Evolutionary conservation across 2,888 invertebrate species (phyloP).

Genomic region (Griposia aprilina): DNA sequence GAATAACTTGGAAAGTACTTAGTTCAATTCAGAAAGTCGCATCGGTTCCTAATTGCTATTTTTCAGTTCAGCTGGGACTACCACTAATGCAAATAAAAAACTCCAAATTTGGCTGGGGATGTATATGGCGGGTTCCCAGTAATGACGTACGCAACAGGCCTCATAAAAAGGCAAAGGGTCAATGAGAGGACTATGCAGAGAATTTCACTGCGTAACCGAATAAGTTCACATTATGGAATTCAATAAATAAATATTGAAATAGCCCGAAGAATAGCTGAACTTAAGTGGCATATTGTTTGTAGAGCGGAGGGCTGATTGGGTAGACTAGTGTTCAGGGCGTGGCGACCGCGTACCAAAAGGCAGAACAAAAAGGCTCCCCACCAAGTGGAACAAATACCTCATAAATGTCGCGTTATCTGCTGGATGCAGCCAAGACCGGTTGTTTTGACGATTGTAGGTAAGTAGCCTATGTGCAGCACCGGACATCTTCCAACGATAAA

Average conservation of each 20-base stretch:
- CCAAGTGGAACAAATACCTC: too few species aligned
- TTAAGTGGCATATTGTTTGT: not conserved
- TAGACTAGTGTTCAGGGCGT: not conserved
- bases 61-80: not conserved
- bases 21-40: too few species aligned
- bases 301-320: too few species aligned
- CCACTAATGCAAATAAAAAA: not conserved
- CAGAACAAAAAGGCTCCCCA: too few species aligned
- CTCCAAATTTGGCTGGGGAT: not conserved
- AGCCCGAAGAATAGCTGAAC: too few species aligned
- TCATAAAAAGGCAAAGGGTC: not conserved
- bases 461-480: not conserved
- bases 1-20: too few species aligned
- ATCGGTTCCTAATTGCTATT: too few species aligned
- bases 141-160: not conserved
- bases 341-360: not conserved
- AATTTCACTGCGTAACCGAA: too few species aligned
- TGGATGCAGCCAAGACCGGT: too few species aligned
- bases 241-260: not conserved
- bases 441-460: too few species aligned
- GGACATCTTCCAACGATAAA: not conserved
- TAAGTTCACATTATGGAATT: not conserved
- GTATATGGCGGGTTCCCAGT: not conserved
- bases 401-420: too few species aligned
- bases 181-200: too few species aligned